Base-by-base conservation (phyloP, 2,113 vertebrate genomes). In the Seriola quinqueradiata region DNA sequence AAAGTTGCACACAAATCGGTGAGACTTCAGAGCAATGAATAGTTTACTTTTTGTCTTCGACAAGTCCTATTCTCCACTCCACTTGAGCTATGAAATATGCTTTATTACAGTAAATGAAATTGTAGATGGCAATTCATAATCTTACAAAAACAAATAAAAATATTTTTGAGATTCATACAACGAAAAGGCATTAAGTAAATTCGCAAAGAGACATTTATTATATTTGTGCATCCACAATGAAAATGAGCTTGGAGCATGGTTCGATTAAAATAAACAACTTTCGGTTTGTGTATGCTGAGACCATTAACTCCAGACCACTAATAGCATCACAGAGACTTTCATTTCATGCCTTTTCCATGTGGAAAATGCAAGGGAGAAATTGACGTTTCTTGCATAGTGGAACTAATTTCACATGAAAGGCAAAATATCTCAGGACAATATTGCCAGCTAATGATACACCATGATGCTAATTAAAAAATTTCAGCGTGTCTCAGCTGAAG, bases 331-430 rank as follows among this genome's bases (percentile, higher is more conserved):
- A 67, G 60, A 73, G 60, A 42, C 55, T 76, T 86, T 88, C 66
- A 87, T 88, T 90, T 89, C 85, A 88, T 83, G 81, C 75, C 46
- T 90, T 79, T 87, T 90, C 76, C 63, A 85, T 83, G 80, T 82
- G 65, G 82, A 86, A 79, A 90, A 89, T 87, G 69, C 72, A 75
- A 63, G 48, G 40, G 84, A 72, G 76, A 90, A 87, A 83, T 57
- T 81, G 68, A 42, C 79, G 63, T 79, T 87, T 84, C 68, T 91
- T 74, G 34, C 57, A 4, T 79, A 75, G 64, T 84, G 83, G 61
- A 86, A 84, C 82, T 80, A 88, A 91, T 93, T 90, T 83, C 40
- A 80, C 73, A 78, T 89, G 54, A 92, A 91, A 91, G 80, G 48
- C 32, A 64, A 81, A 87, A 79, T 76, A 81, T 85, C 77, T 88